Base-by-base conservation (phyloP, 1,140 invertebrate species). In the Calephelis virginiensis region DNA sequence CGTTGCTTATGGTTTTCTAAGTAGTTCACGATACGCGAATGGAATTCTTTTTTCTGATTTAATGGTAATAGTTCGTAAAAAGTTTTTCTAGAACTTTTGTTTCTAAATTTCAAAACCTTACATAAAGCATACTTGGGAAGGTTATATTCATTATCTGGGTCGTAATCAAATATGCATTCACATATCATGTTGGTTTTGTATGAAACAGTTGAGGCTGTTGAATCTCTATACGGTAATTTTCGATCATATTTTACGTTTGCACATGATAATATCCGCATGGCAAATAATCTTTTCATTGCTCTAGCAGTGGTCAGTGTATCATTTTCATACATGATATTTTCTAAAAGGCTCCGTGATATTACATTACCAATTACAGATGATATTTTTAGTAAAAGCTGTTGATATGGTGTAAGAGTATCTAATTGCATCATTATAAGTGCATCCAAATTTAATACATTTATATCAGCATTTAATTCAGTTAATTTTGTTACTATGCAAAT, bases 31-130 rank as follows among this genome's bases (percentile, higher is more conserved):
- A 91, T 86, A 63, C 87, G 80, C n/a, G 87, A 81, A 71, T 92
- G 92, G 72, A 92, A 90, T 75, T 92, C 91, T 69, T 91, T 92
- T 68, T 90, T 92, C 68, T 92, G 91, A 74, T 92, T 92, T 11
- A 86, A 71, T 43, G 91, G 90, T n/a, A 92, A 76, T 47, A 92
- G 70, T 68, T 91, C 89, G 68, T 92, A 92, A 71, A 90, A 90
- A 13, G 89, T 80, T 77, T 86, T 82, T 72, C 85, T 78, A 9
- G 91, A 80, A 71, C 85, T 86, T 71, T 80, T 89, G 64, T 82
- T 92, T 74, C 80, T 82, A 72, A 92, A 92, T 75, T 88, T 89
- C 75, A 92, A 81, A 37, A 92, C 74, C 81, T 92, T 91, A 71
- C 92, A 92, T 82, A 90, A 92, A 7, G 91, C 86, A 72, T 92